Evolutionary conservation across 2,888 invertebrate species (phyloP).

Genomic region (Pterobdella sp.): DNA sequence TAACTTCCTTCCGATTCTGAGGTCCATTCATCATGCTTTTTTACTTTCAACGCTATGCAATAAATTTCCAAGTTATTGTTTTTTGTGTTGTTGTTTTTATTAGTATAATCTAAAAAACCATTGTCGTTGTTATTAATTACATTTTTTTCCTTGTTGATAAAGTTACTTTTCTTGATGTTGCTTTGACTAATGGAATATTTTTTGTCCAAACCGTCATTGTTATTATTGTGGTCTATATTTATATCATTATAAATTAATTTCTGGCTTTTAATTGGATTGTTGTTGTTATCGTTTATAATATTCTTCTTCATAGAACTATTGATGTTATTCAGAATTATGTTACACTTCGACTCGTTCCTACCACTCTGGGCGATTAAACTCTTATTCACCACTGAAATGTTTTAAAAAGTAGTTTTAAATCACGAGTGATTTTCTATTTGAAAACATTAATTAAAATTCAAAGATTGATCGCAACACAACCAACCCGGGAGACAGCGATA

Average conservation of each 20-base stretch:
- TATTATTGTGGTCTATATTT: background rate
- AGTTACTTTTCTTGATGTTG: too few relatives aligned
- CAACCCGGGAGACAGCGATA: conserved; percentile 34
- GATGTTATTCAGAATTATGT: background rate
- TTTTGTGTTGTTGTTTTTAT: background rate
- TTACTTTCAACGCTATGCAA: background rate
- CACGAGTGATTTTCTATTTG: too few relatives aligned
- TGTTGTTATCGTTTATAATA: background rate
- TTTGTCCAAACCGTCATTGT: background rate
- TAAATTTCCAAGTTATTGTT: background rate
- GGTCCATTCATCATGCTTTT: background rate
- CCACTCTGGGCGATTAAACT: background rate
- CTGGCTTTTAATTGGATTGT: background rate
- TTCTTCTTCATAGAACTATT: background rate
- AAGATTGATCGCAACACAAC: too few relatives aligned
- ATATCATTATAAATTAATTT: background rate
- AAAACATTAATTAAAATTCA: too few relatives aligned
- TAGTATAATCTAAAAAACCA: too few relatives aligned
- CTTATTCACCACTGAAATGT: background rate
- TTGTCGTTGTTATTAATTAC: too few relatives aligned
- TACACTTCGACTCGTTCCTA: background rate
- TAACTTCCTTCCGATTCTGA: background rate
- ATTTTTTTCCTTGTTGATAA: too few relatives aligned
- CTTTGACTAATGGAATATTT: background rate
- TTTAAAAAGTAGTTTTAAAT: too few relatives aligned